Base-by-base conservation (phyloP, 2,888 invertebrate species). In the Strigamia crassipes region DNA sequence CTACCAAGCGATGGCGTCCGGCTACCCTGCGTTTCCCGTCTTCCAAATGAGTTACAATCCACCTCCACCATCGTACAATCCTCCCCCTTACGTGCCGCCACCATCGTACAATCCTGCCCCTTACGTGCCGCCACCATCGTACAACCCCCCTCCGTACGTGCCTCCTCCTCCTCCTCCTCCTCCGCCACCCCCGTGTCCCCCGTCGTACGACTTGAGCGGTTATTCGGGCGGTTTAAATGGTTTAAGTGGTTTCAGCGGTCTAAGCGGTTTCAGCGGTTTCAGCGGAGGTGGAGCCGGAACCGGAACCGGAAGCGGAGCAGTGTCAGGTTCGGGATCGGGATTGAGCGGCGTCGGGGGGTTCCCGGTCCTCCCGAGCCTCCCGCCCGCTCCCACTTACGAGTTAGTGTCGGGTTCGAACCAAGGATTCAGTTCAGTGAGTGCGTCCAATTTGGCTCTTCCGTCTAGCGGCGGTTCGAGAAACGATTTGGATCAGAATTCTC, bases 361-460 rank as follows among this genome's bases (percentile, higher is more conserved):
- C 10, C 10, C 38, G 38, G 27, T 1, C 27, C 27, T 38, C 10
- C 10, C 38, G 38, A 10, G 23, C 3, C 73, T 73, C 13, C 73
- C 73, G 6, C 73, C 73, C 4, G 73, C 31, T 1, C 73, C 73
- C 3, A 73, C 73, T 73, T 73, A 73, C 31, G 73, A 73, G 12
- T 31, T 73, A 18, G 5, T 73, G 21, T 73, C 73, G 27, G 73
- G 73, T 1, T 21, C 73, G 3, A 18, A 18, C 5, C 73, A 73
- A 13, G 73, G 27, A 31, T 73, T 73, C 73, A 73, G 73, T 73
- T 15, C 73, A 27, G 31, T 73, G 27, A 73, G 73, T 18, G 73
- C 73, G 27, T 13, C 23, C 18, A 31, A 23, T 31, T 31, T 73
- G 27, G 73, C 21, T 31, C 21, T 73, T 13, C 73, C 73, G 2